Conservation (phyloP, 2,113 vertebrate species). For the Forbesichthys papilliferus region DNA sequence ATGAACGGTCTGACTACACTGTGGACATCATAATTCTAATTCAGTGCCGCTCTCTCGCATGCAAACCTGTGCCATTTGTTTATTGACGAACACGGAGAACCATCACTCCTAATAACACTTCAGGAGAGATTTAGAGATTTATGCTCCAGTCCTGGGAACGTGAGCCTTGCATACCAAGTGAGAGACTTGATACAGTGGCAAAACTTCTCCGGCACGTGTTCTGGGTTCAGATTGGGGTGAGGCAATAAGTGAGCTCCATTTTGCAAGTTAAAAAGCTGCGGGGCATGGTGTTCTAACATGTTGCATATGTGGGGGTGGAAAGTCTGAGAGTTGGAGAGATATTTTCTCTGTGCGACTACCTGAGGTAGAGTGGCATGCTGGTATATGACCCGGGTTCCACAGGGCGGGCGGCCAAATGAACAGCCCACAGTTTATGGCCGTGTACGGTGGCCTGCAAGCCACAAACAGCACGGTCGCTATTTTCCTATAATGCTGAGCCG, state of each 20-base stretch:
- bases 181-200: constrained; percentile 55
- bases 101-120: constrained; percentile 59
- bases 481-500: neutral
- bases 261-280: constrained; percentile 60
- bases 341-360: constrained; percentile 32
- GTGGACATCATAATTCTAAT: constrained; percentile 58
- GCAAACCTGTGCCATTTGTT: constrained; percentile 65
- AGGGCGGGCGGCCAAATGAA: too few species aligned
- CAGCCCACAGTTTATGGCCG: too few species aligned
- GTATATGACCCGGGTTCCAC: constrained; percentile 24
- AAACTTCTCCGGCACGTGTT: constrained; percentile 60
- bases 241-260: constrained; percentile 35
- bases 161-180: constrained; percentile 53
- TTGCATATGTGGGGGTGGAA: constrained; percentile 50
- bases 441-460: neutral
- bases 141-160: constrained; percentile 43
- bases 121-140: constrained; percentile 63
- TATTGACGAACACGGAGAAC: constrained; percentile 44
- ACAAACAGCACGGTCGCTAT: neutral
- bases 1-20: constrained; percentile 68
- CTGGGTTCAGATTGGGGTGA: constrained; percentile 58
- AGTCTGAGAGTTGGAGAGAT: constrained; percentile 18
- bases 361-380: constrained; percentile 35
- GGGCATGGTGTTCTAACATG: constrained; percentile 62
- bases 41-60: constrained; percentile 48